phyloP scores from a whole-genome alignment of 1,140 invertebrate species.

The Euschistus heros region DNA sequence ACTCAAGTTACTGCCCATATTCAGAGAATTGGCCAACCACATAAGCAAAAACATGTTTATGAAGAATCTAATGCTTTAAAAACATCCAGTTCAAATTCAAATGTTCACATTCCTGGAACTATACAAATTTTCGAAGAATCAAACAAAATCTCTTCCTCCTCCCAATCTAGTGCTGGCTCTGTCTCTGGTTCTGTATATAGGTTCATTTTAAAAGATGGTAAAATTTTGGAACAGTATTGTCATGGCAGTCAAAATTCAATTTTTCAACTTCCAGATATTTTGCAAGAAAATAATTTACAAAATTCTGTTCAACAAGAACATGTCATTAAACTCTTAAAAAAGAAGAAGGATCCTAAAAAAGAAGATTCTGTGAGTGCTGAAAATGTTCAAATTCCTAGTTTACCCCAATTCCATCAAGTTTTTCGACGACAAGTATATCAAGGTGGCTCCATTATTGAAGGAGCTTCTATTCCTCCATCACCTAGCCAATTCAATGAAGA shows the following conservation, averaged over 20 bases:
- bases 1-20: conserved; percentile 36
- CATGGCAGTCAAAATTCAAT: conserved; percentile 10
- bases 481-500: neutral
- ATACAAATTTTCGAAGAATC: conserved; percentile 14
- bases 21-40: conserved; percentile 37
- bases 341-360: conserved; percentile 24
- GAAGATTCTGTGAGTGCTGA: conserved; percentile 23
- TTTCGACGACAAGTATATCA: conserved; percentile 51
- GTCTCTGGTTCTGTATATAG: conserved; percentile 17
- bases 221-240: conserved; percentile 23
- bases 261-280: neutral
- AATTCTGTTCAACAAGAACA: conserved; percentile 14
- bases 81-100: conserved; percentile 3
- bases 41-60: conserved; percentile 18
- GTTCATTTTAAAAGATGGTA: conserved; percentile 24
- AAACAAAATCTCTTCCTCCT: neutral
- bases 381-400: conserved; percentile 29
- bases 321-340: conserved; percentile 20
- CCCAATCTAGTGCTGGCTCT: neutral
- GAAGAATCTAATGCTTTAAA: neutral
- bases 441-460: conserved; percentile 19
- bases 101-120: neutral
- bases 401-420: conserved; percentile 69
- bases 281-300: neutral
- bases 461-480: neutral